These are phyloP conservation scores for Hippoglossus stenolepis DNA, from an alignment of 2,113 vertebrate genomes.

Conservation along the genomic window DNA sequence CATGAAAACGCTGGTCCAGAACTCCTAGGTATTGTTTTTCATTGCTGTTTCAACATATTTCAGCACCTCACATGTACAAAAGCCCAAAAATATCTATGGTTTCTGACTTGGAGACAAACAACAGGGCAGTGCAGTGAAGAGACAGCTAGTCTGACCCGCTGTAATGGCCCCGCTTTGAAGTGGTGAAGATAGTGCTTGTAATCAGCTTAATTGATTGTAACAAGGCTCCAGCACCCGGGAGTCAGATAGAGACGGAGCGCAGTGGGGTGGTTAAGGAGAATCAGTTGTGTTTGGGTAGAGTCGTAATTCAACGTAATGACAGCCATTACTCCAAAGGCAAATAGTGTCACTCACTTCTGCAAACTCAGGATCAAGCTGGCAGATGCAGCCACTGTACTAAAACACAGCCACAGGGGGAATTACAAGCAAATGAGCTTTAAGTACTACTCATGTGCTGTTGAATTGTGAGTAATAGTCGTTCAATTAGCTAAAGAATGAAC, in stretches of 20 bases:
- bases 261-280: constrained; percentile 65
- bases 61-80: constrained; percentile 28
- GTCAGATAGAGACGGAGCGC: constrained; percentile 57
- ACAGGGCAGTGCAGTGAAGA: constrained; percentile 61
- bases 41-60: constrained; percentile 28
- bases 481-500: constrained; percentile 41
- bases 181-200: constrained; percentile 80
- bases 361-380: constrained; percentile 56
- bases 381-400: constrained; percentile 47
- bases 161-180: constrained; percentile 75
- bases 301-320: constrained; percentile 81
- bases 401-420: constrained; percentile 60
- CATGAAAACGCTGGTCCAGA: not conserved
- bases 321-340: constrained; percentile 78
- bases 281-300: constrained; percentile 73
- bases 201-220: constrained; percentile 83
- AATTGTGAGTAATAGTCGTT: constrained; percentile 36
- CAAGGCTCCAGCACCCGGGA: constrained; percentile 72
- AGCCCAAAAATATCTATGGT: not conserved
- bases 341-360: constrained; percentile 73
- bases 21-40: not conserved
- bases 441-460: constrained; percentile 38
- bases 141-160: constrained; percentile 75
- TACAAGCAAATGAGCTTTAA: constrained; percentile 58
- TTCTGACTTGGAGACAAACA: constrained; percentile 50